A percentile compares a stretch with the other conserved stretches of the same genome.
Conservation (phyloP, 2,113 vertebrate genomes). For the Bubo scandiacus region DNA sequence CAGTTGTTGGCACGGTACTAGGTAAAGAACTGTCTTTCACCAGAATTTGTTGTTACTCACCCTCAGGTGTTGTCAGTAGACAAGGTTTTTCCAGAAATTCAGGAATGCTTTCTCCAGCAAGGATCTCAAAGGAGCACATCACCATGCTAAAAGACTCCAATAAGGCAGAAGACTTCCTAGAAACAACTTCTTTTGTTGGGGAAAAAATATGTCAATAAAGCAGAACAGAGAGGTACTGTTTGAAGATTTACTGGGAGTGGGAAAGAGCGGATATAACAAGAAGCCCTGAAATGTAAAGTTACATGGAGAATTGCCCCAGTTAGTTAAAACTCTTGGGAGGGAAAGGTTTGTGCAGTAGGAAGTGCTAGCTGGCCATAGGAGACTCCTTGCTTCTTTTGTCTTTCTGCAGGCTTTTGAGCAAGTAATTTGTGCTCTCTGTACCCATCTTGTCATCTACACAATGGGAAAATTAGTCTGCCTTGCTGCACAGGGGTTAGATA, state of each 20-base stretch:
- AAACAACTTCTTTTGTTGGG: constrained; percentile 31
- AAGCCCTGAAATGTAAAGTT: background rate
- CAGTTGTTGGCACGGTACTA: background rate
- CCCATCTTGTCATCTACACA: background rate
- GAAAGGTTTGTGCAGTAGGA: background rate
- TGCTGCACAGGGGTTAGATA: background rate
- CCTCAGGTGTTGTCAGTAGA: constrained; percentile 31
- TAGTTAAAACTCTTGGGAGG: background rate
- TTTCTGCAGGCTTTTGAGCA: background rate
- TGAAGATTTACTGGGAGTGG: background rate
- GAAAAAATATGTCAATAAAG: background rate
- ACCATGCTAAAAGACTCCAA: constrained; percentile 68
- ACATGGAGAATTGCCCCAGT: background rate
- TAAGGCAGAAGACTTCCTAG: constrained; percentile 51
- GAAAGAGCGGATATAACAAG: background rate
- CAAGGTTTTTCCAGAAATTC: constrained; percentile 73
- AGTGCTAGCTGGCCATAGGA: background rate
- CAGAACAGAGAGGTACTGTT: background rate
- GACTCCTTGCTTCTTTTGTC: background rate
- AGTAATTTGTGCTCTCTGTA: background rate
- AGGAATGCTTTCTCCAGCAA: constrained; percentile 65
- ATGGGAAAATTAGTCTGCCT: background rate
- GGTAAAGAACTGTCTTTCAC: background rate
- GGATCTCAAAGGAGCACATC: constrained; percentile 55
- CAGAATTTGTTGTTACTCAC: constrained; percentile 21